Base-by-base conservation (phyloP, 2,113 vertebrate species). In the Parotia lawesii region DNA sequence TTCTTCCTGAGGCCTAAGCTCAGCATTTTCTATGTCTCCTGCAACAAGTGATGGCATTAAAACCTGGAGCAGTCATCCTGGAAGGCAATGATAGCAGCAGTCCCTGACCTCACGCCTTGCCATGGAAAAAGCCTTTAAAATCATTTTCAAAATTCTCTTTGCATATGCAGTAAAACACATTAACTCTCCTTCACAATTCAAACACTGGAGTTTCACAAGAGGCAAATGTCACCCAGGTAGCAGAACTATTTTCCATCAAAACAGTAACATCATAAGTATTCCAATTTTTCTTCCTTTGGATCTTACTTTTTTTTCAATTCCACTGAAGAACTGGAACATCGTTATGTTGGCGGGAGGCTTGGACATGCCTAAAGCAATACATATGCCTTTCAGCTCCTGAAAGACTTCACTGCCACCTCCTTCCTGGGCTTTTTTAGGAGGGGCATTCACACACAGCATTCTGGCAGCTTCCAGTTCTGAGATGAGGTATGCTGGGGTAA, bases 311-410 rank as follows among this genome's bases (percentile, higher is more conserved):
- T 99, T 99, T 97, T 99, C 99, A 92, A 99, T 99, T 72, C 99
- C 99, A 73, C 98, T 99, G 97, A 99, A 99, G 97, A 99, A 99
- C 97, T 99, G 99, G 98, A 99, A 99, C 99, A 99, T 99, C 50
- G 98, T 98, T 98, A 99, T 99, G 98, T 98, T 99, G 94, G 99
- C 97, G 11, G 99, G 99, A 97, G 99, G 99, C 96, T 99, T 99
- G 95, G 99, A 99, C 99, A 99, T 99, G 94, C 99, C 98, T 97
- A 99, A 98, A 61, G 98, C 96, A 98, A 99, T 97, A 97, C 99
- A 99, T 97, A 99, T 99, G 66, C 98, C 98, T 98, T 99, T 99
- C 71, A 99, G 98, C 92, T 99, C 99, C 97, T 98, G 97, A 97
- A 99, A 99, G 91, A 98, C 97, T 65, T 99, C 98, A 96, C 98